phyloP scores from a whole-genome alignment of 1,140 invertebrate genomes.

The Apis mellifera region DNA sequence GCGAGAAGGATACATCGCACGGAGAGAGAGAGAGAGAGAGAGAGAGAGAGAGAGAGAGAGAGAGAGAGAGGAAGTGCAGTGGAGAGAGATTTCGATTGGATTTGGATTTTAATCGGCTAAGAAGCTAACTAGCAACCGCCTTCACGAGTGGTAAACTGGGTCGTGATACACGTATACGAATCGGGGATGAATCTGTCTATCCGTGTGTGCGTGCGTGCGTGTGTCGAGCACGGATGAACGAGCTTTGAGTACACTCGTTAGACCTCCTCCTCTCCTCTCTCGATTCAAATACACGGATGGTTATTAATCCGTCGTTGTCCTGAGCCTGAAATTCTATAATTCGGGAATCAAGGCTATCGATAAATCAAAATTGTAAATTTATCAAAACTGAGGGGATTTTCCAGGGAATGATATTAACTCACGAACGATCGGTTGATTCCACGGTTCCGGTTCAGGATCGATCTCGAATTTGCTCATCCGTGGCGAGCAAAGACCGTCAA shows the following conservation, averaged over 20 bases:
- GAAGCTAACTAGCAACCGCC: neutral
- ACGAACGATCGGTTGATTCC: slow-evolving; percentile 24
- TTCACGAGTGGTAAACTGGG: neutral
- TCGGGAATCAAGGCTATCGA: neutral
- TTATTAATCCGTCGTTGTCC: slow-evolving; percentile 38
- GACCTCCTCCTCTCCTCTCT: neutral
- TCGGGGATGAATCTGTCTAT: no score
- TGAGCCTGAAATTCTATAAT: neutral
- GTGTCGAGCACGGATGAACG: slow-evolving; percentile 21
- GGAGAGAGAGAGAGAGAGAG: no score
- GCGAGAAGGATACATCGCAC: slow-evolving; percentile 10
- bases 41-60: no score
- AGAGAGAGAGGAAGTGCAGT: neutral
- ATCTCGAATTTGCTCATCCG: neutral
- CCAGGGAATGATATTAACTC: slow-evolving; percentile 20
- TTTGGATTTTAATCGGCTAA: slow-evolving; percentile 38
- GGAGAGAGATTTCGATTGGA: slow-evolving; percentile 11
- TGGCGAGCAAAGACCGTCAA: neutral
- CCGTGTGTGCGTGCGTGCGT: no score
- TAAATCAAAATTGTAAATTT: slow-evolving; percentile 32
- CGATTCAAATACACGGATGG: slow-evolving; percentile 12
- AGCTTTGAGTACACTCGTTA: slow-evolving; percentile 33
- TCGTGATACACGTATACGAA: neutral
- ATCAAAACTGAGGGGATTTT: neutral
- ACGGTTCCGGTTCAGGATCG: neutral